Evolutionary conservation across 53 echinoderm and acorn worm species (phyloP), one percentile per base, ranked within the genome.

Genomic region (Stichopus horrens): DNA sequence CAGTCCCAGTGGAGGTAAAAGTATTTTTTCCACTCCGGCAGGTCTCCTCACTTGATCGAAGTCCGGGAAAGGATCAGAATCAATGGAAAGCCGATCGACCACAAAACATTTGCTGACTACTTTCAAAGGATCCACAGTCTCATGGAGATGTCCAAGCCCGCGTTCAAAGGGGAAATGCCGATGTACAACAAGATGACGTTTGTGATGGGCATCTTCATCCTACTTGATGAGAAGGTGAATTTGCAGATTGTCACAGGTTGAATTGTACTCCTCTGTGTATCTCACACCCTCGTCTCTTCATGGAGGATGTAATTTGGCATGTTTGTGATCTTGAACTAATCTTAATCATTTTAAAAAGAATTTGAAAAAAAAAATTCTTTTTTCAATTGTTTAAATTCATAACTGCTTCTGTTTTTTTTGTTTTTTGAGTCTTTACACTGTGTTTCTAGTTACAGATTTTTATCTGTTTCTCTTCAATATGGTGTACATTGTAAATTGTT

Each of bases 41-140:
- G 96, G 74, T 95, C 95, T 57, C 96, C 96, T 0, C 96, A 95
- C 66, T 89, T 96, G 5, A 90, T 95, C 63, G 96, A 96, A 67
- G 93, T 93, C 5, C 91, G 97, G 4, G 97, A 97, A 74, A 71
- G 97, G 59, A 94, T 96, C 19, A 91, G 95, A 20, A 92, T 95
- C 85, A 90, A 94, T n/a, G 97, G 97, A 16, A 89, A 57, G 5
- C 92, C 95, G 18, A 52, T 95, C 5, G 58, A 92, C 8, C 74
- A 81, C 65, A 92, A 91, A 4, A 66, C 18, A 58, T 97, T 91
- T 81, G 88, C 87, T 11, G 55, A 88, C 53, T 93, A 93, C 88
- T 92, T 88, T 57, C 59, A 77, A 52, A 91, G 83, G 10, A 88
- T 95, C 37, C 89, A 86, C 19, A 86, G 88, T 37, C 89, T 90